Evolutionary conservation across 2,888 invertebrate genomes (phyloP).

Genomic region (Cantharis lateralis): DNA sequence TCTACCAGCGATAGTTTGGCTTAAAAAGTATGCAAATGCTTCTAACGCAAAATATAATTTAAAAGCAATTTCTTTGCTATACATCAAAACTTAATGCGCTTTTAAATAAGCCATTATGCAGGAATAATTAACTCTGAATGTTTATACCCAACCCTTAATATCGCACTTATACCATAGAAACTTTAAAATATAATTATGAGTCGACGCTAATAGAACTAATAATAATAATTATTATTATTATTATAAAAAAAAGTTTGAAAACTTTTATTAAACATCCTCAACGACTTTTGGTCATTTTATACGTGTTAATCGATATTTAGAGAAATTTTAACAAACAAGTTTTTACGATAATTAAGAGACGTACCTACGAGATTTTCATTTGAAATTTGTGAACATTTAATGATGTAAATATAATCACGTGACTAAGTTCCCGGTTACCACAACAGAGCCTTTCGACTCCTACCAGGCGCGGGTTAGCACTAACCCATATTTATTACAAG

Average conservation of each 20-base stretch:
- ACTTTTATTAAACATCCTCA: not conserved
- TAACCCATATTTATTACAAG: constrained; percentile 28
- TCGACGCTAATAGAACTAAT: not conserved
- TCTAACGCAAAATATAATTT: not conserved
- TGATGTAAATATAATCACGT: not conserved
- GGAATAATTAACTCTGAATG: not conserved
- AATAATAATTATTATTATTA: not conserved
- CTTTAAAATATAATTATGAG: not conserved
- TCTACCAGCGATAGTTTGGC: not conserved
- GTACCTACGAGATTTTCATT: not conserved
- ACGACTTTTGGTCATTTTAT: not conserved
- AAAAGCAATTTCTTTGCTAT: not conserved
- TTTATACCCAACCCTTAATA: not conserved
- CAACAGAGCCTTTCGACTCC: constrained; percentile 16
- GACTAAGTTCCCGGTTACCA: not conserved
- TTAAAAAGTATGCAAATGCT: not conserved
- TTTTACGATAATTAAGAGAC: not conserved
- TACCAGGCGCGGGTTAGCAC: constrained; percentile 30
- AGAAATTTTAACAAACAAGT: not conserved
- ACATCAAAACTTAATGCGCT: not conserved
- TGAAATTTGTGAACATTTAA: not conserved
- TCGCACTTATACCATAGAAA: not conserved
- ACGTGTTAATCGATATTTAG: not conserved
- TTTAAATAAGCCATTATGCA: not conserved
- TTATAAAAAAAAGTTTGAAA: not conserved